Conservation (phyloP, 2,888 invertebrate genomes). For the Oithona nana region DNA sequence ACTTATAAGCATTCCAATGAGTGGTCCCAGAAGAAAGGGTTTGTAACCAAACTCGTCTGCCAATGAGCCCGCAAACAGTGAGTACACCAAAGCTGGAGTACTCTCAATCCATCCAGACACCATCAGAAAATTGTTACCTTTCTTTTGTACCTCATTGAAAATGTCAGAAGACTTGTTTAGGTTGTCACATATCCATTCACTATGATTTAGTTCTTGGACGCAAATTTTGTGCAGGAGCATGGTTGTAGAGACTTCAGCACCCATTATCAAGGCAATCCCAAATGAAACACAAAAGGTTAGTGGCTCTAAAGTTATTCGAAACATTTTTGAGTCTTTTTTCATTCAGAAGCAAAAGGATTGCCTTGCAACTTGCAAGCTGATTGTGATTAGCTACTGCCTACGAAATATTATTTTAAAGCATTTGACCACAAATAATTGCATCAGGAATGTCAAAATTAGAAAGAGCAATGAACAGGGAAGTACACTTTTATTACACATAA, state of each 20-base stretch:
- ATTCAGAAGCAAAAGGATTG: too few species aligned
- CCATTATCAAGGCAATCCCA: background rate
- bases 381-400: too few species aligned
- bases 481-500: too few species aligned
- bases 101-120: background rate
- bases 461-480: too few species aligned
- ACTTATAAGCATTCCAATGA: background rate
- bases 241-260: background rate
- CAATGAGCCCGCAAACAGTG: background rate
- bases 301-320: background rate
- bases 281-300: background rate
- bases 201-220: background rate
- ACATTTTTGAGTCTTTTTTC: too few species aligned
- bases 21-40: background rate
- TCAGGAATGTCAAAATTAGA: too few species aligned
- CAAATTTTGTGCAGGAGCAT: background rate
- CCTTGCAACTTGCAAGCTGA: too few species aligned
- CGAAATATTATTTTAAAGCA: too few species aligned
- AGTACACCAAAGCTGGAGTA: background rate
- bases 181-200: background rate
- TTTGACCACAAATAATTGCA: too few species aligned
- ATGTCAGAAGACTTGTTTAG: background rate
- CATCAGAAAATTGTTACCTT: background rate
- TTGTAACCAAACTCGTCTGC: background rate
- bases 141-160: background rate